A percentile compares a stretch with the other conserved stretches of the same genome.
Conservation (phyloP, 1,140 invertebrate species). For the Chymomyza costata region DNA sequence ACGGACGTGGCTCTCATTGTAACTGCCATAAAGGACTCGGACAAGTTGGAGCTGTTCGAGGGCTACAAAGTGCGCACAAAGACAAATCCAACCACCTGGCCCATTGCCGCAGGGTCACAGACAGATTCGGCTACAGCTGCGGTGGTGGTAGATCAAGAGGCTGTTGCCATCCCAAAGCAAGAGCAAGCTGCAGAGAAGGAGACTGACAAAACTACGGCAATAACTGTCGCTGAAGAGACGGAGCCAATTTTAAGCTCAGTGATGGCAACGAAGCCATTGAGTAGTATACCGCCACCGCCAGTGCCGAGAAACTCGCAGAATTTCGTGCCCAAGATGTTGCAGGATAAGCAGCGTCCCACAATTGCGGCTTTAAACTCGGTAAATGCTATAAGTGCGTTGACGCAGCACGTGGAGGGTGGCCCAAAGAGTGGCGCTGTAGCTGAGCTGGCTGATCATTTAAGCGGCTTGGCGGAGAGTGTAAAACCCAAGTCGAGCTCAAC, state of each 20-base stretch:
- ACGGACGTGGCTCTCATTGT: constrained; percentile 89
- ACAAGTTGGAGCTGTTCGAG: constrained; percentile 87
- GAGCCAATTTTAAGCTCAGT: constrained; percentile 70
- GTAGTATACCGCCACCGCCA: constrained; percentile 81
- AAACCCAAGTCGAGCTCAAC: constrained; percentile 60
- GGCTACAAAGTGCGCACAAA: constrained; percentile 88
- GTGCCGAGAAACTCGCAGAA: constrained; percentile 77
- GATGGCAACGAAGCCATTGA: constrained; percentile 78
- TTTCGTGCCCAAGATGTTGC: constrained; percentile 56
- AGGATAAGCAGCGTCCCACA: constrained; percentile 41
- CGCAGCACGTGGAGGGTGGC: constrained; percentile 76
- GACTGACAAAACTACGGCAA: background rate
- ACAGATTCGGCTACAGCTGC: background rate
- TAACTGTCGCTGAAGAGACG: constrained; percentile 11
- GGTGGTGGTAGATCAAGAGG: background rate
- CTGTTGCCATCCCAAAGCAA: background rate
- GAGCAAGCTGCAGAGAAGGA: constrained; percentile 1
- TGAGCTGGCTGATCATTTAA: constrained; percentile 65
- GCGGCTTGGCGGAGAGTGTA: constrained; percentile 66
- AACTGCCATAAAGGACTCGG: constrained; percentile 87
- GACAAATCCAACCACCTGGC: constrained; percentile 90
- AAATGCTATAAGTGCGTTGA: constrained; percentile 60
- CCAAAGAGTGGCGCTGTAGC: constrained; percentile 73
- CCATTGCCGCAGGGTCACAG: constrained; percentile 77
- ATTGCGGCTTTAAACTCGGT: constrained; percentile 47